phyloP scores from a whole-genome alignment of 53 echinoderm and acorn worm species.

The Stichopus horrens region DNA sequence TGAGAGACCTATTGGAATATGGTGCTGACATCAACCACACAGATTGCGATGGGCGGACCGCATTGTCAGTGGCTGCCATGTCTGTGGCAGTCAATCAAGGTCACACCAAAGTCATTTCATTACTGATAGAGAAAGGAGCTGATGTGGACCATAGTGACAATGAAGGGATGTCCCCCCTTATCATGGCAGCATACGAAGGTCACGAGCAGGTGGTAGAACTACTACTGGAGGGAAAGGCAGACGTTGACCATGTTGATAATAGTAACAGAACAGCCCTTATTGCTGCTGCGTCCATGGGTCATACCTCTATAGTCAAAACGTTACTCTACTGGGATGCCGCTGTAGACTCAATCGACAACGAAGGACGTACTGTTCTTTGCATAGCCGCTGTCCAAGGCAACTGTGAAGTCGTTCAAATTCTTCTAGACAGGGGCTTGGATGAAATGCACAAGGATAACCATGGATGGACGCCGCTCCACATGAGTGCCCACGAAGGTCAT shows the following conservation, averaged over 20 bases:
- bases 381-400: conserved; percentile 94
- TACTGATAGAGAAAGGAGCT: conserved; percentile 79
- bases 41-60: conserved; percentile 96
- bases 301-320: conserved; percentile 80
- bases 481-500: conserved; percentile 97
- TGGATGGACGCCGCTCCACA: conserved; percentile 98
- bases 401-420: conserved; percentile 83
- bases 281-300: conserved; percentile 96
- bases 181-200: conserved; percentile 96
- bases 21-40: conserved; percentile 92
- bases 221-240: conserved; percentile 89
- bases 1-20: conserved; percentile 77
- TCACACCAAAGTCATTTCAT: conserved; percentile 87
- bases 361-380: conserved; percentile 94
- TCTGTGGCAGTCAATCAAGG: conserved; percentile 94
- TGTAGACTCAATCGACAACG: conserved; percentile 93
- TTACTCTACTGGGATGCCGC: conserved; percentile 88
- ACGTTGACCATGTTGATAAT: conserved; percentile 93
- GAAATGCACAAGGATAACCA: conserved; percentile 98
- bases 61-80: conserved; percentile 95
- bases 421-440: conserved; percentile 91
- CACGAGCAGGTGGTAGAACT: conserved; percentile 93
- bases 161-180: conserved; percentile 96
- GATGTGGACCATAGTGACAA: conserved; percentile 92
- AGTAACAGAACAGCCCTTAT: conserved; percentile 91